A percentile compares a stretch with the other conserved stretches of the same genome.
These are phyloP conservation scores for Leucoraja ocellata DNA, from an alignment of 2,797 vertebrate species.

Conservation along the genomic window DNA sequence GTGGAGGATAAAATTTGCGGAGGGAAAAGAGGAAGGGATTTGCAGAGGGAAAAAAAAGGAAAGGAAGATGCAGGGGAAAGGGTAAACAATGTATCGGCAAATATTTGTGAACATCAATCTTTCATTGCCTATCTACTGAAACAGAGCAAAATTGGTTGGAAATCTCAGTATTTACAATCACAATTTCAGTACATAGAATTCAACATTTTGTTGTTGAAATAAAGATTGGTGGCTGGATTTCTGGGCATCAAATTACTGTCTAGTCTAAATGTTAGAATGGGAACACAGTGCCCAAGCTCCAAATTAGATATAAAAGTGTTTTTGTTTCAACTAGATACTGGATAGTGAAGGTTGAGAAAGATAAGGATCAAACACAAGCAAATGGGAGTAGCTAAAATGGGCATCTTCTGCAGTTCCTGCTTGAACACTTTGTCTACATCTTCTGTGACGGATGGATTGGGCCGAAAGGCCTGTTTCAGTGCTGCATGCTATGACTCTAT, in stretches of 20 bases:
- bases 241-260: background rate
- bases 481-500: too few relatives aligned
- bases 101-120: background rate
- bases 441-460: too few relatives aligned
- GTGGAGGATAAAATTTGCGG: too few relatives aligned
- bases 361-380: too few relatives aligned
- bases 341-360: too few relatives aligned
- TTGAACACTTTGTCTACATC: too few relatives aligned
- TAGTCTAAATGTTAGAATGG: background rate
- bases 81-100: background rate
- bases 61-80: background rate
- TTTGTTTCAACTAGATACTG: background rate
- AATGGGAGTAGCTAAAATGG: too few relatives aligned
- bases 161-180: background rate
- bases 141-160: background rate
- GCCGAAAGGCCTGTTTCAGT: too few relatives aligned
- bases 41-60: too few relatives aligned
- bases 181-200: background rate
- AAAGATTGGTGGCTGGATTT: background rate
- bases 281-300: background rate
- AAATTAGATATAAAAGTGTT: background rate
- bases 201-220: background rate
- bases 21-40: too few relatives aligned
- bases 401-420: too few relatives aligned
- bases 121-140: background rate